Base-by-base conservation (phyloP, 2,113 vertebrate species). In the Pampusana beccarii region DNA sequence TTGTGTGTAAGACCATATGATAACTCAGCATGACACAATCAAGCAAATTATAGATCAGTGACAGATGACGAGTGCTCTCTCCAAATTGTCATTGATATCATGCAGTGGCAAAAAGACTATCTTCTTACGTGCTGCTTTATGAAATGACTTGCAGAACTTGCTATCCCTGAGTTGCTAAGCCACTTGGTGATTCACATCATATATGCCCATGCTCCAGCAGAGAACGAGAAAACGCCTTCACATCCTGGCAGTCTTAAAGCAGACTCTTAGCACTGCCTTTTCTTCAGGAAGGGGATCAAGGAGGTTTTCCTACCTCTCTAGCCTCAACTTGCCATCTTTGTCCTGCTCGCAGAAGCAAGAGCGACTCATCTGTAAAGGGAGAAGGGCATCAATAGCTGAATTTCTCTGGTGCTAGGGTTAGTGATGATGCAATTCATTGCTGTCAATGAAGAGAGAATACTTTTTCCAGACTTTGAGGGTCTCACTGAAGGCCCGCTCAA, bases 41-140 rank as follows among this genome's bases (percentile, higher is more conserved):
- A 73, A 82, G 70, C 4, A 64, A 75, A 48, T 79, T 84, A 48
- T 2, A 40, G 21, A 40, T 78, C 23, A 25, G 48, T 61, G 56
- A 44, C 15, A 74, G 64, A 46, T 24, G 70, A 88, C 34, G 62
- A 86, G n/a, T 33, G 16, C 10, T 74, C 28, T 26, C 3, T 72
- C 85, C 46, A 23, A 20, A 50, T 42, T 87, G 50, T 53, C 20
- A 15, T 2, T 80, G 66, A 42, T 69, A 57, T 0, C 0, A 0
- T 34, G 20, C 8, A 8, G 13, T 48, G 54, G 18, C 46, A 73
- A 48, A 88, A 77, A 58, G 14, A 34, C 18, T 60, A 10, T 85
- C 21, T 56, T 19, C 31, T 42, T 51, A 16, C 1, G 1, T 70
- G 29, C 23, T 71, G 19, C 57, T 46, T 74, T 81, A 61, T 57